phyloP scores from a whole-genome alignment of 2,797 vertebrate species.

The Pagetopsis macropterus region DNA sequence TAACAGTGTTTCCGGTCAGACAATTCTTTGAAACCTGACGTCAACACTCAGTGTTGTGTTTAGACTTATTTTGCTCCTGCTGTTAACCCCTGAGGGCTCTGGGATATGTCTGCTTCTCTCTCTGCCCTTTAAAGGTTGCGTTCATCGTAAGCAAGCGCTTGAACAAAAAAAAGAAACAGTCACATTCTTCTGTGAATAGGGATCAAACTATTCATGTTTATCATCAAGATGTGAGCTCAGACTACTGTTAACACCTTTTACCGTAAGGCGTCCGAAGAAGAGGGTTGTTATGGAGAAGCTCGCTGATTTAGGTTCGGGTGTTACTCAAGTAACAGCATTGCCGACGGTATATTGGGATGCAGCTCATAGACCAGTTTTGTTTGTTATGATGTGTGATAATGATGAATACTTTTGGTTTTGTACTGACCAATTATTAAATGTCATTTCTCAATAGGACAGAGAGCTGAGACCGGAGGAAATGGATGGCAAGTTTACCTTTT shows the following conservation, averaged over 20 bases:
- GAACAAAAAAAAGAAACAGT: slow-evolving; percentile 57
- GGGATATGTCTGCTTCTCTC: slow-evolving; percentile 74
- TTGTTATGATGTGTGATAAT: slow-evolving; percentile 9
- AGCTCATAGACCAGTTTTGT: slow-evolving; percentile 14
- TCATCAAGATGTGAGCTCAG: slow-evolving; percentile 44
- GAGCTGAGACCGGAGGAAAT: slow-evolving; percentile 96
- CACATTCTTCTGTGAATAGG: slow-evolving; percentile 68
- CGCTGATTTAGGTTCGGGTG: slow-evolving; percentile 27
- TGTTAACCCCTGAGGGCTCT: slow-evolving; percentile 81
- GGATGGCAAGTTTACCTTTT: slow-evolving; percentile 86
- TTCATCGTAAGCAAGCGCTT: slow-evolving; percentile 52
- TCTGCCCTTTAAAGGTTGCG: slow-evolving; percentile 84
- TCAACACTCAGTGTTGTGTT: slow-evolving; percentile 74
- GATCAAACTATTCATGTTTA: slow-evolving; percentile 38
- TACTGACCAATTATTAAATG: slow-evolving; percentile 18
- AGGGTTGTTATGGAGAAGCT: slow-evolving; percentile 47
- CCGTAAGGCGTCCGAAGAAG: slow-evolving; percentile 10
- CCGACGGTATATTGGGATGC: slow-evolving; percentile 40
- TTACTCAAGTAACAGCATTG: slow-evolving; percentile 24
- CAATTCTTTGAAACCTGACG: slow-evolving; percentile 57
- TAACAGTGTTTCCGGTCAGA: slow-evolving; percentile 56
- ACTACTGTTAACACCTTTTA: slow-evolving; percentile 15
- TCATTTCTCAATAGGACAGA: slow-evolving; percentile 89
- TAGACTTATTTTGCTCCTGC: slow-evolving; percentile 71
- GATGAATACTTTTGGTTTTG: slow-evolving; percentile 5